phyloP scores from a whole-genome alignment of 2,113 vertebrate genomes.

The Trematomus loennbergii region DNA sequence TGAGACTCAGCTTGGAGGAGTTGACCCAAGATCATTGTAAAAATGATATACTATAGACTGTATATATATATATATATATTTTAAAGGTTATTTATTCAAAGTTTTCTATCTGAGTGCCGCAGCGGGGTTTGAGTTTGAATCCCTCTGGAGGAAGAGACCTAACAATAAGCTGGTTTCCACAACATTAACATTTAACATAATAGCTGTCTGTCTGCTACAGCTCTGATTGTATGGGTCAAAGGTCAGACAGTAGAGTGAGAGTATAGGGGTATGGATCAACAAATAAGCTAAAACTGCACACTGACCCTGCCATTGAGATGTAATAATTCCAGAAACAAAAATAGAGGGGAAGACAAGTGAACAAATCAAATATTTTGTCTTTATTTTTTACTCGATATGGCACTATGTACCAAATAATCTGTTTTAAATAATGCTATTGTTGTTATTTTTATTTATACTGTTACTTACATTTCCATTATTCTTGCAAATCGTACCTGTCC shows the following conservation, averaged over 20 bases:
- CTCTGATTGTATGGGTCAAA: conserved; percentile 34
- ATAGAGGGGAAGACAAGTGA: no score
- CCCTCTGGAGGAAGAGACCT: not conserved
- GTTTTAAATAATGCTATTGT: no score
- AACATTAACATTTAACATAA: conserved; percentile 4
- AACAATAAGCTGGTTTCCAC: not conserved
- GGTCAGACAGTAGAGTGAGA: conserved; percentile 6
- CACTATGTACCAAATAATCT: no score
- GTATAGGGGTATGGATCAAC: not conserved
- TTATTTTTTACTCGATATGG: no score
- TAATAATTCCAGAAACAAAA: not conserved
- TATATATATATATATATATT: not conserved
- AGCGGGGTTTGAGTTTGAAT: not conserved
- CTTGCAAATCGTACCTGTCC: no score
- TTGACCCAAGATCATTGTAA: not conserved
- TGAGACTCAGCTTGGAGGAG: not conserved
- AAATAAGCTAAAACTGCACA: not conserved
- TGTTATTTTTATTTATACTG: no score
- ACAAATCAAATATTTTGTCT: no score
- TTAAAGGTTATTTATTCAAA: not conserved
- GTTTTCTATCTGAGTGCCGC: not conserved
- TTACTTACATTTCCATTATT: no score
- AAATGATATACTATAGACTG: not conserved
- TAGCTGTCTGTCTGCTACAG: not conserved
- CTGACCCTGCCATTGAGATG: not conserved